phyloP scores from a whole-genome alignment of 1,140 invertebrate genomes.

The Mya arenaria region DNA sequence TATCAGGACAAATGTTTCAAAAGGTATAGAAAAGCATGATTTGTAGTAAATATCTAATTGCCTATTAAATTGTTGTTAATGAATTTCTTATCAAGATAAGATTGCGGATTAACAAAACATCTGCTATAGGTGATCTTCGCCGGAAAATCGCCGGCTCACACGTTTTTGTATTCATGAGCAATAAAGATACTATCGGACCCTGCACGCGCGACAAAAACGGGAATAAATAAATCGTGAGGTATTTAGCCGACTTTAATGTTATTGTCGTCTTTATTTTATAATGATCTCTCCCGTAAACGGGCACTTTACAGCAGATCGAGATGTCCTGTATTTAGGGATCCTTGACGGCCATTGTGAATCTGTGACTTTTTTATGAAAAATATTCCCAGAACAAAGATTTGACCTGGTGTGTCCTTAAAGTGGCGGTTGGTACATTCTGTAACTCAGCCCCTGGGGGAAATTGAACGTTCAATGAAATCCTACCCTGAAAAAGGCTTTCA shows the following conservation, averaged over 20 bases:
- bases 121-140: constrained; percentile 33
- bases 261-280: constrained; percentile 42
- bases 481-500: background rate
- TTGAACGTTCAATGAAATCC: background rate
- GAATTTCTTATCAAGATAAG: constrained; percentile 36
- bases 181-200: constrained; percentile 48
- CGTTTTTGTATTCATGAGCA: constrained; percentile 19
- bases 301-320: constrained; percentile 1
- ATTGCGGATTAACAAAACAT: constrained; percentile 46
- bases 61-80: constrained; percentile 22
- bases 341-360: too few species aligned
- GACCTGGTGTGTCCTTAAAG: background rate
- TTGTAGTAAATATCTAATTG: constrained; percentile 35
- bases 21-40: too few species aligned
- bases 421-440: background rate
- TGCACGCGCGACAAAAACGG: constrained; percentile 25
- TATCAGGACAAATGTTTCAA: too few species aligned
- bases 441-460: background rate
- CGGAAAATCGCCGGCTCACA: constrained; percentile 15
- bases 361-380: background rate
- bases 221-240: constrained; percentile 30
- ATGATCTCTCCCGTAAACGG: constrained; percentile 40
- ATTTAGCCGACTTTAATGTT: constrained; percentile 18
- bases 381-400: background rate
- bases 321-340: too few species aligned